phyloP scores from a whole-genome alignment of 2,888 invertebrate genomes.

The Xylophagus ater region DNA sequence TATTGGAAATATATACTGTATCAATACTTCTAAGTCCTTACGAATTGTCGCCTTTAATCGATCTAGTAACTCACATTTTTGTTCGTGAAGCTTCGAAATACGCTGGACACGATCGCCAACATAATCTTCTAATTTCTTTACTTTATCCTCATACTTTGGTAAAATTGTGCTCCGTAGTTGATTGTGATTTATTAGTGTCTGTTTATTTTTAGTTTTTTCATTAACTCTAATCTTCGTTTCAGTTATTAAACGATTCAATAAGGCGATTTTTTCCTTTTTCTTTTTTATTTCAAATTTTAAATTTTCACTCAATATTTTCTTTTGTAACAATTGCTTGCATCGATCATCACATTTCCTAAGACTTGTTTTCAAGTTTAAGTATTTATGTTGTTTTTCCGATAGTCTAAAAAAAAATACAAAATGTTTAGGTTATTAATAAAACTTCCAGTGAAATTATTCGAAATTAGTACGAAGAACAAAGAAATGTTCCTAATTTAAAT shows the following conservation, averaged over 20 bases:
- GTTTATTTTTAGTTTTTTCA: conserved; percentile 26
- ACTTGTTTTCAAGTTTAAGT: conserved; percentile 46
- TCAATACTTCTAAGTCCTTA: conserved; percentile 49
- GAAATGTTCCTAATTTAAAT: neutral
- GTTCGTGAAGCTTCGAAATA: conserved; percentile 41
- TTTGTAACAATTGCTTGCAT: conserved; percentile 43
- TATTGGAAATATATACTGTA: conserved; percentile 60
- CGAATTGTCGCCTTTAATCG: conserved; percentile 48
- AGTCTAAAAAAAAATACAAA: conserved; percentile 40
- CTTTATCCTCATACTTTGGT: conserved; percentile 50
- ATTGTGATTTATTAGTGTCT: conserved; percentile 34
- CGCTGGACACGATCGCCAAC: conserved; percentile 44
- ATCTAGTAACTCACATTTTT: conserved; percentile 42
- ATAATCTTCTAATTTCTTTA: conserved; percentile 48
- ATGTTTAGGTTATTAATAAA: neutral
- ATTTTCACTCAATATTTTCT: conserved; percentile 38
- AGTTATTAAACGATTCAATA: conserved; percentile 45
- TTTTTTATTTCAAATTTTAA: conserved; percentile 47
- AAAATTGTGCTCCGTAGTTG: conserved; percentile 42
- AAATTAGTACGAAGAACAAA: conserved; percentile 1
- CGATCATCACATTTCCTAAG: conserved; percentile 45
- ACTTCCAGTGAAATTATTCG: neutral
- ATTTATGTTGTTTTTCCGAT: conserved; percentile 50
- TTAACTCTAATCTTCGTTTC: conserved; percentile 42
- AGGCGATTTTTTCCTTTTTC: conserved; percentile 46